phyloP scores from a whole-genome alignment of 2,113 vertebrate species.

The Prochilodus magdalenae region DNA sequence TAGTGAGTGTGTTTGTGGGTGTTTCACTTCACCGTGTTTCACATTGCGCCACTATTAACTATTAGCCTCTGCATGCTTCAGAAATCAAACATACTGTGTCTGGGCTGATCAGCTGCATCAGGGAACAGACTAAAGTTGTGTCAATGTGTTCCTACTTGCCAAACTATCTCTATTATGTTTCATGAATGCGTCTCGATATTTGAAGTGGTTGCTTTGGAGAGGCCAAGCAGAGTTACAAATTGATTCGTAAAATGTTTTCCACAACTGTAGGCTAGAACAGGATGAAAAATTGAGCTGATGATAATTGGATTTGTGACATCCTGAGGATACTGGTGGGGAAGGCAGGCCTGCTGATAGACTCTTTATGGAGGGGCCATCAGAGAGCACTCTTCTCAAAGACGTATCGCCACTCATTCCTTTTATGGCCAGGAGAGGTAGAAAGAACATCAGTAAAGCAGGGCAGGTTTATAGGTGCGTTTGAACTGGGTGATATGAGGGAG shows the following conservation, averaged over 20 bases:
- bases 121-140: not conserved
- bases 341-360: conserved; percentile 16
- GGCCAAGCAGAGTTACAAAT: not conserved
- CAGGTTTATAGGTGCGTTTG: conserved; percentile 6
- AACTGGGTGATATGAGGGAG: conserved; percentile 26
- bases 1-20: too few species aligned
- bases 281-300: conserved; percentile 29
- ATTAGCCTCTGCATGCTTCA: not conserved
- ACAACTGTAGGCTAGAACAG: conserved; percentile 8
- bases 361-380: conserved; percentile 36
- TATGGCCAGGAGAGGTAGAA: conserved; percentile 8
- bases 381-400: conserved; percentile 7
- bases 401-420: conserved; percentile 39
- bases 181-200: not conserved
- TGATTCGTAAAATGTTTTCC: not conserved
- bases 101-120: not conserved
- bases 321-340: not conserved
- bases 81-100: not conserved
- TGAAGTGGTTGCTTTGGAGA: not conserved
- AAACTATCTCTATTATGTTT: not conserved
- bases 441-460: conserved; percentile 31
- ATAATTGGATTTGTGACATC: conserved; percentile 18
- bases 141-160: not conserved
- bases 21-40: too few species aligned
- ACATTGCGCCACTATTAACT: too few species aligned